Conservation (phyloP, 2,113 vertebrate species). For the Microcebus lehilahytsara region DNA sequence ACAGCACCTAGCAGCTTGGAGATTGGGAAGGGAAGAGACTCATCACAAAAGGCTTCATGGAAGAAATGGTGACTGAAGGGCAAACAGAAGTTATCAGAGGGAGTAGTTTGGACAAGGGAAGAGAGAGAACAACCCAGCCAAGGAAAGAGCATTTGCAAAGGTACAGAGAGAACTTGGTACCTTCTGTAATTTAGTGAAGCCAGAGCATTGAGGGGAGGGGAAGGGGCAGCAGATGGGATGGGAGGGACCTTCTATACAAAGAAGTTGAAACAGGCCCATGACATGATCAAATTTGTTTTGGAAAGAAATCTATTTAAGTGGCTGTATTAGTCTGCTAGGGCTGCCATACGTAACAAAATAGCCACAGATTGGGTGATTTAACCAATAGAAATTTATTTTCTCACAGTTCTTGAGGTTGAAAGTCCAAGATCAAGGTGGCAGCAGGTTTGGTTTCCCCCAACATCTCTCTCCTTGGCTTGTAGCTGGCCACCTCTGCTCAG, state of each 20-base stretch:
- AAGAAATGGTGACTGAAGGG: neutral
- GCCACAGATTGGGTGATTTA: neutral
- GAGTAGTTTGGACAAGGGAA: neutral
- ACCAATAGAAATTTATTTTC: neutral
- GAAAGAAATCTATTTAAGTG: neutral
- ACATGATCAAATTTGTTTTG: neutral
- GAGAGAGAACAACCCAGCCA: neutral
- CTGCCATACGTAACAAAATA: neutral
- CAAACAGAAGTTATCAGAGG: neutral
- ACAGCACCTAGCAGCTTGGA: too few relatives aligned
- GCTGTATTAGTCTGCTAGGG: neutral
- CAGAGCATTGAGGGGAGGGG: neutral
- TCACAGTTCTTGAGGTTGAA: neutral
- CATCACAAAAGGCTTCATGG: neutral
- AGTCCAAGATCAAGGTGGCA: neutral
- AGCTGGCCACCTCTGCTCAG: neutral
- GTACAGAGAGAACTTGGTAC: neutral
- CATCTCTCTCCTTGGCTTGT: neutral
- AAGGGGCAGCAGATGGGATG: neutral
- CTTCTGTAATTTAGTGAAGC: neutral
- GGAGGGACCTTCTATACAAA: neutral
- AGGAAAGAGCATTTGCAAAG: neutral
- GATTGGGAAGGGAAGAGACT: neutral
- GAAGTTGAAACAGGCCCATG: neutral
- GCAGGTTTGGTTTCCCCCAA: neutral